Conservation (phyloP, 2,113 vertebrate genomes). For the Pseudorectes ferrugineus region DNA sequence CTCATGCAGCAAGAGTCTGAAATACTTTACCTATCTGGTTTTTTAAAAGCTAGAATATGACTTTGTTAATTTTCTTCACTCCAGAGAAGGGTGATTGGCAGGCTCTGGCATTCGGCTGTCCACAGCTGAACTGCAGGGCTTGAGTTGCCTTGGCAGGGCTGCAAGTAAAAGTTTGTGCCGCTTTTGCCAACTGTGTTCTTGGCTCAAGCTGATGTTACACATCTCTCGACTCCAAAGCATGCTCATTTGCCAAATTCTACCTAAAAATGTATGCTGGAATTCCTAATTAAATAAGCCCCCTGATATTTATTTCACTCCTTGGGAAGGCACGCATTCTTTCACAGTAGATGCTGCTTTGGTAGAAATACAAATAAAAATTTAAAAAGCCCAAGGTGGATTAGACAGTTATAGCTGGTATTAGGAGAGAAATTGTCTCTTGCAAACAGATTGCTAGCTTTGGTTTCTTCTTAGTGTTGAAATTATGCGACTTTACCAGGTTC, state of each 20-base stretch:
- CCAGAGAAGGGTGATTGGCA: background rate
- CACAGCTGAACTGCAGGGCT: conserved; percentile 1
- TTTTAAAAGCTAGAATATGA: background rate
- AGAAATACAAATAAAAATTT: background rate
- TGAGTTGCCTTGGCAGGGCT: conserved; percentile 29
- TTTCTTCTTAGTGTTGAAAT: background rate
- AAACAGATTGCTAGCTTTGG: background rate
- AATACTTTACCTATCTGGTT: background rate
- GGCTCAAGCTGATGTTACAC: conserved; percentile 25
- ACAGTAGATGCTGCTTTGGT: background rate
- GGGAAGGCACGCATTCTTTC: background rate
- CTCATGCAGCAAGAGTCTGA: background rate
- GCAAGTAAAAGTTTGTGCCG: background rate
- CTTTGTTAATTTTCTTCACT: background rate
- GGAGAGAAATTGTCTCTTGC: background rate
- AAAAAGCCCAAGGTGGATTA: background rate
- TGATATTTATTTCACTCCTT: background rate
- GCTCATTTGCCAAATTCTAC: conserved; percentile 24
- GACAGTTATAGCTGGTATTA: background rate
- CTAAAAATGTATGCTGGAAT: conserved; percentile 39
- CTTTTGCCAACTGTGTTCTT: conserved; percentile 41
- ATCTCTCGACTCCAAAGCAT: background rate
- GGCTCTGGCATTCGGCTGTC: background rate
- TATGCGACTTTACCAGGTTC: background rate
- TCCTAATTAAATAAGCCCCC: conserved; percentile 40